Percentiles rank a stretch among this genome's conserved stretches.
These are phyloP conservation scores for Macaca nemestrina DNA, from an alignment of 2,113 vertebrate species.

Conservation along the genomic window DNA sequence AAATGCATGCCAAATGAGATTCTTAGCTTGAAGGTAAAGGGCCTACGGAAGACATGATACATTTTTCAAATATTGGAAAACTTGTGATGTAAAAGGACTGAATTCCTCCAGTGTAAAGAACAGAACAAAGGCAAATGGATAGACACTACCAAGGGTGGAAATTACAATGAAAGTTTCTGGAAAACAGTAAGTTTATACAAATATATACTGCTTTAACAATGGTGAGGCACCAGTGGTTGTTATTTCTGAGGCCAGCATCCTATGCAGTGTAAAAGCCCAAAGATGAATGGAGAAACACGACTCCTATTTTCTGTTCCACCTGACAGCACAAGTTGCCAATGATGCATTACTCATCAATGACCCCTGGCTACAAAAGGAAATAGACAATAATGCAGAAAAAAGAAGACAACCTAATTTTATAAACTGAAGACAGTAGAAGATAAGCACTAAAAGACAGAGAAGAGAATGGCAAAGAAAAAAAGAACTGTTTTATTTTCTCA, in stretches of 20 bases:
- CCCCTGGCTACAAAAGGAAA: background rate
- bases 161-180: background rate
- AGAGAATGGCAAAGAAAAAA: background rate
- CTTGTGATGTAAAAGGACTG: background rate
- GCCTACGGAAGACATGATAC: rapidly evolving
- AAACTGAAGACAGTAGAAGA: background rate
- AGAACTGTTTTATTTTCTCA: background rate
- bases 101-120: background rate
- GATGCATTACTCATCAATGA: background rate
- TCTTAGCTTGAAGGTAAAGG: background rate
- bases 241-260: background rate
- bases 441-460: background rate
- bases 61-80: background rate
- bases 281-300: background rate
- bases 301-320: background rate
- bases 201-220: background rate
- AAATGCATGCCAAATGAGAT: background rate
- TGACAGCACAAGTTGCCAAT: background rate
- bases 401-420: background rate
- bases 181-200: background rate
- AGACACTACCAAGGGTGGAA: background rate
- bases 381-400: background rate
- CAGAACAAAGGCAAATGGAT: background rate
- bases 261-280: background rate
- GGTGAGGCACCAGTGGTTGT: rapidly evolving